Conservation (phyloP, 2,113 vertebrate genomes). For the Gavialis gangeticus region DNA sequence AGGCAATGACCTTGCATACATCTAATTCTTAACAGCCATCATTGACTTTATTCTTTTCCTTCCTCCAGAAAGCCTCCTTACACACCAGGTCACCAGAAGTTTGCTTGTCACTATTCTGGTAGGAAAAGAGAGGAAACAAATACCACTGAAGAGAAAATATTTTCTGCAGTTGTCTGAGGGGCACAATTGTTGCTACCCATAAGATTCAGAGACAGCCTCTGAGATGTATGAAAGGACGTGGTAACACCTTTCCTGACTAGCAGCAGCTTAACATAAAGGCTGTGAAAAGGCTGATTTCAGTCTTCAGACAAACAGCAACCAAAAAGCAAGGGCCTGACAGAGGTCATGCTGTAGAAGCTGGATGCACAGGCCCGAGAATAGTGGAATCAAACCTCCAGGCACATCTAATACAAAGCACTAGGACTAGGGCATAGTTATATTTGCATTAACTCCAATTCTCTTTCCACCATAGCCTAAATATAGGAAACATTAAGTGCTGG, state of each 20-base stretch:
- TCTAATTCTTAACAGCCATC: background rate
- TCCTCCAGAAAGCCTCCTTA: background rate
- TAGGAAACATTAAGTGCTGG: no score
- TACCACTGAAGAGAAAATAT: no score
- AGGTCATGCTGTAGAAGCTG: no score
- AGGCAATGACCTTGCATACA: background rate
- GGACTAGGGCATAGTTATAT: no score
- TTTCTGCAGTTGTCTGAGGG: no score
- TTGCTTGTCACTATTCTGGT: background rate
- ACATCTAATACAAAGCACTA: no score
- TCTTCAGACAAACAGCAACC: background rate
- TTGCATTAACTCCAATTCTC: no score
- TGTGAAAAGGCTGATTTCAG: background rate
- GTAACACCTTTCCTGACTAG: background rate
- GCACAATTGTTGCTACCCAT: no score
- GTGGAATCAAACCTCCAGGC: no score
- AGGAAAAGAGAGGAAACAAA: background rate
- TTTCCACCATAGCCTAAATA: no score
- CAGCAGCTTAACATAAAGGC: background rate
- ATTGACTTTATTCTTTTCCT: background rate
- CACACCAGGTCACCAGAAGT: background rate
- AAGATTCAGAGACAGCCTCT: background rate
- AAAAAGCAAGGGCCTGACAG: background rate
- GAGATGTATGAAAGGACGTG: background rate
- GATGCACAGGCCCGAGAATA: background rate